A percentile compares a stretch with the other conserved stretches of the same genome.
Conservation (phyloP, 2,113 vertebrate species). For the Irena cyanogastra region DNA sequence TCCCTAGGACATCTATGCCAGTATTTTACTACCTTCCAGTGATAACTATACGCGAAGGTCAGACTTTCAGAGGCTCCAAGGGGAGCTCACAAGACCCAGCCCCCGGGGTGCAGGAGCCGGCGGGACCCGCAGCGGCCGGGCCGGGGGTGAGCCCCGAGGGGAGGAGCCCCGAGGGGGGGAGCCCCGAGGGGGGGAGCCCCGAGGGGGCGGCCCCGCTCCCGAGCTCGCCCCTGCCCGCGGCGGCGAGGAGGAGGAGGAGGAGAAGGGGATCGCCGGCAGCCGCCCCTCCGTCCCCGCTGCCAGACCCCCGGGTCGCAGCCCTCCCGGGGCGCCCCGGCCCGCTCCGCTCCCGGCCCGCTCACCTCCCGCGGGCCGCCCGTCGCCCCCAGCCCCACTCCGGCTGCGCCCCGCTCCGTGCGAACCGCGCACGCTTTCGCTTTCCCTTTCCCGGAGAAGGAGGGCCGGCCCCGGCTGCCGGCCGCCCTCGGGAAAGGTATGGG, state of each 20-base stretch:
- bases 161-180: rapidly evolving
- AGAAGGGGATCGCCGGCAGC: background rate
- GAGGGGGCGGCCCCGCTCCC: rapidly evolving
- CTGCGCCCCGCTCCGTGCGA: background rate
- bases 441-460: background rate
- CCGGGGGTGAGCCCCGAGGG: too few relatives aligned
- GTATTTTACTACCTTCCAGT: background rate
- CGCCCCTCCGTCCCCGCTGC: background rate
- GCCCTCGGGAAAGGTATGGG: background rate
- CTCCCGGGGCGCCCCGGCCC: background rate
- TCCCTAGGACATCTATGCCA: background rate
- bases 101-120: background rate
- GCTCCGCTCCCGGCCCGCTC: background rate
- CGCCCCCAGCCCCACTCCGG: background rate
- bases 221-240: background rate
- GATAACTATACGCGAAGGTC: background rate
- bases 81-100: background rate
- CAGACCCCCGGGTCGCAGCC: background rate
- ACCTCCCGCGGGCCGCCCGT: background rate
- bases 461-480: background rate
- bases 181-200: too few relatives aligned
- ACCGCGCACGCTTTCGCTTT: background rate
- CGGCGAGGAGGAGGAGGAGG: background rate
- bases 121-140: too few relatives aligned
- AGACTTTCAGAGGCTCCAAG: background rate